Evolutionary conservation across 1,140 invertebrate genomes (phyloP), one percentile per base, ranked within the genome.

Genomic region (Gryon sp.): DNA sequence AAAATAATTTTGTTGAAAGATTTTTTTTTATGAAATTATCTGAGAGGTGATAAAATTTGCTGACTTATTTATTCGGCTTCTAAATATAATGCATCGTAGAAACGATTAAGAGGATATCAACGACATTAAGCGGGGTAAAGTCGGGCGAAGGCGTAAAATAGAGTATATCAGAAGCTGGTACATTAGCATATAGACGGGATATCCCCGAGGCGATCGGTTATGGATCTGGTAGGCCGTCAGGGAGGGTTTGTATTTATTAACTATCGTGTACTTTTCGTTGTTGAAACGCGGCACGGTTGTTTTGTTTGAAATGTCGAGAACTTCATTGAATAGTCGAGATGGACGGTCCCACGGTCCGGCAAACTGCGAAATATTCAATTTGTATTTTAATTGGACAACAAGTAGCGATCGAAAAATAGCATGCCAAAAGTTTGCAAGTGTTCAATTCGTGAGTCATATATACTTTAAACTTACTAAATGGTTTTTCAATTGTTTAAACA

Each of bases 121-220:
- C 65, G 74, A 77, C 78, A 74, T 70, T 62, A 62, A 57, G 38
- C 46, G 45, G 38, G 46, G 43, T 70, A 63, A 75, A 80, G 80
- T 68, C 73, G 72, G 66, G 76, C 77, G 60, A 80, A 87, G 83
- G 82, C 83, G 83, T 79, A 83, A 86, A 85, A 79, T 76, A 65
- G 80, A 82, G 80, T 82, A 81, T 80, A 83, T 84, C 84, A 81
- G 86, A 83, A 87, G 86, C 86, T 60, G 48, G 32, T n/a, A 59
- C 77, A 88, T 88, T 88, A 88, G 87, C 87, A 88, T 88, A 87
- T 87, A 88, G 85, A 88, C 80, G 80, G 83, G 82, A 84, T 88
- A 81, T 65, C 82, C 86, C 80, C 63, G 38, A 11, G 81, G 83
- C 82, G 62, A 73, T 81, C 57, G 55, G 66, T 84, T 82, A 83